phyloP scores from a whole-genome alignment of 2,113 vertebrate species.

The Chionomys nivalis region DNA sequence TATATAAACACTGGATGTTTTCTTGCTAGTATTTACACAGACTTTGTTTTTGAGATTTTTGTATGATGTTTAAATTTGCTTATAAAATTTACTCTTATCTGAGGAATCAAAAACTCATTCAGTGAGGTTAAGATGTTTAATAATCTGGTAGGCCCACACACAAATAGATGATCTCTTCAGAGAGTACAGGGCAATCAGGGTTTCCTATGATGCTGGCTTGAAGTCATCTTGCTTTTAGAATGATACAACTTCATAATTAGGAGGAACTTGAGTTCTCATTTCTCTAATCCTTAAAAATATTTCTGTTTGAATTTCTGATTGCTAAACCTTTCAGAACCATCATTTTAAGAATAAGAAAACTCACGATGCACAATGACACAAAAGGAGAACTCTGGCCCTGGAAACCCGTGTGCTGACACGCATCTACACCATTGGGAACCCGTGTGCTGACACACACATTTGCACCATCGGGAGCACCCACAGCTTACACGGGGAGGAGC shows the following conservation, averaged over 20 bases:
- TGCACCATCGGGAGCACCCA: neutral
- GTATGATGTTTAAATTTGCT: neutral
- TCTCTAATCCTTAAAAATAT: conserved; percentile 24
- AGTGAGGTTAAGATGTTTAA: neutral
- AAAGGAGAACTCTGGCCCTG: conserved; percentile 3
- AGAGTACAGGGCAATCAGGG: conserved; percentile 33
- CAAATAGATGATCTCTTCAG: neutral
- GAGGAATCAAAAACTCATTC: neutral
- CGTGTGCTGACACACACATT: neutral
- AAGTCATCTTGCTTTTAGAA: conserved; percentile 70
- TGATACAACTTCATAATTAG: conserved; percentile 53
- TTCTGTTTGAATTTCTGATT: neutral
- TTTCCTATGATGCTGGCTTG: conserved; percentile 72
- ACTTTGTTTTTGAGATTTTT: conserved; percentile 44
- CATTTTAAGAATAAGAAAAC: neutral
- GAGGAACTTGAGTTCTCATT: neutral
- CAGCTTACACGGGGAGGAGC: neutral
- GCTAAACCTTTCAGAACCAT: conserved; percentile 33
- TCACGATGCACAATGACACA: neutral
- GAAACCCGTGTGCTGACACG: neutral
- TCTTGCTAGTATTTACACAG: neutral
- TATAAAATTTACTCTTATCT: neutral
- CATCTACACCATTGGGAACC: neutral
- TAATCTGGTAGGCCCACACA: neutral
- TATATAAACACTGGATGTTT: neutral